phyloP scores from a whole-genome alignment of 1,140 invertebrate genomes.

The Holcopasites calliopsidis region DNA sequence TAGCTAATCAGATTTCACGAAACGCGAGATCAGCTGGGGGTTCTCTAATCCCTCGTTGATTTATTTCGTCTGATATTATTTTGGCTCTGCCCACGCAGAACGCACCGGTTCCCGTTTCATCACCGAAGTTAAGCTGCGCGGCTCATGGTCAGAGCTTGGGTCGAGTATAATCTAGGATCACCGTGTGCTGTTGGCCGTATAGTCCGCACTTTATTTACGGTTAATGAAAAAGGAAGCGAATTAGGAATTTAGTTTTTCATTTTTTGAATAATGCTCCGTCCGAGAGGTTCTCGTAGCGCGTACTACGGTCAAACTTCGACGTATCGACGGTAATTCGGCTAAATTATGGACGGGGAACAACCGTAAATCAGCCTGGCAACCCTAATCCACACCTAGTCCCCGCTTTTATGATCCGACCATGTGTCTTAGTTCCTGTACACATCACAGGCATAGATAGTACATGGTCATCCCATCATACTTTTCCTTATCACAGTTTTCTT shows the following conservation, averaged over 20 bases:
- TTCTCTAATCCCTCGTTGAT: too few species aligned
- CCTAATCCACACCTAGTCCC: neutral
- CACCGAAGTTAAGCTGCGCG: neutral
- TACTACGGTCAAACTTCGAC: neutral
- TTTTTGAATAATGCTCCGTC: neutral
- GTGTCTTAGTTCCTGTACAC: too few species aligned
- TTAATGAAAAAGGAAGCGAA: neutral
- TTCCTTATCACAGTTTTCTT: neutral
- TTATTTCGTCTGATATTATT: neutral
- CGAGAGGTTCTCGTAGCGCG: neutral
- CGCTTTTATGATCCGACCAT: neutral
- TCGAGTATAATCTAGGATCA: neutral
- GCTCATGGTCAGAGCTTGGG: neutral
- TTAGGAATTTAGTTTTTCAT: neutral
- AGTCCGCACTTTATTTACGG: neutral
- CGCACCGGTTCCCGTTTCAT: neutral
- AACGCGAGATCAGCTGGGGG: neutral
- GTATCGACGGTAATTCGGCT: neutral
- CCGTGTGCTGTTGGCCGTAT: neutral
- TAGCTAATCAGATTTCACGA: conserved; percentile 51
- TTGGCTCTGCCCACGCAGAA: neutral
- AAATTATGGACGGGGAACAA: neutral
- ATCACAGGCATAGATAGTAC: neutral
- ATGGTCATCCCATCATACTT: too few species aligned
- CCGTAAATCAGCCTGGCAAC: neutral